Base-by-base conservation (phyloP, 2,113 vertebrate species). In the Nibea coibor region DNA sequence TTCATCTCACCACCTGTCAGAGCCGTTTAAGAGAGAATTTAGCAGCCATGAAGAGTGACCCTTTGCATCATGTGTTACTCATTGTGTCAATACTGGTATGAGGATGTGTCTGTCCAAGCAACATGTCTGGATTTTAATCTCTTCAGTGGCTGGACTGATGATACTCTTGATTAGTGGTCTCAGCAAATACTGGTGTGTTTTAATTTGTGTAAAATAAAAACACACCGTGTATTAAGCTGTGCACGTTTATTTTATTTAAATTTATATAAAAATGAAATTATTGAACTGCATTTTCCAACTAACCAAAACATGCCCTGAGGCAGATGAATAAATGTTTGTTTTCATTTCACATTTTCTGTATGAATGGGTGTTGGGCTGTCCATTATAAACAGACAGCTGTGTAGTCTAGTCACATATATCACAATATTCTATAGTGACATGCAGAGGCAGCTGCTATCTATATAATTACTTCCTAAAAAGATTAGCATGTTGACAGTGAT, bases 391-490 rank as follows among this genome's bases (percentile, higher is more conserved):
- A 51, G 19, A 53, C 59, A 71, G 54, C 51, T 48, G 31, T 65
- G 43, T 15, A 17, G 39, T 35, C 73, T 66, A 59, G 39, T 72
- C 67, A 75, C 45, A 87, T 75, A 28, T 31, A 83, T 61, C 47
- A 71, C 35, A 16, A 24, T 61, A 15, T 12, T 59, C 48, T 42
- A 43, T 4, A 20, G 56, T 61, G 80, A 83, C 76, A 65, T 35
- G 69, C 64, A 81, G 70, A 76, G 63, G 79, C 84, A 88, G 87
- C 79, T 84, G 84, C 78, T 90, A 84, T 91, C 86, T 87, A 10
- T 84, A 54, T 91, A 94, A 94, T 92, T 83, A 81, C 91, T 86
- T 93, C 91, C 93, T 93, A 80, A 85, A 76, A 72, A 89, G 88
- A 94, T 93, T 89, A 84, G 58, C 50, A 83, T 83, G 75, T 67